phyloP scores from a whole-genome alignment of 2,113 vertebrate genomes.

The Reinhardtius hippoglossoides region DNA sequence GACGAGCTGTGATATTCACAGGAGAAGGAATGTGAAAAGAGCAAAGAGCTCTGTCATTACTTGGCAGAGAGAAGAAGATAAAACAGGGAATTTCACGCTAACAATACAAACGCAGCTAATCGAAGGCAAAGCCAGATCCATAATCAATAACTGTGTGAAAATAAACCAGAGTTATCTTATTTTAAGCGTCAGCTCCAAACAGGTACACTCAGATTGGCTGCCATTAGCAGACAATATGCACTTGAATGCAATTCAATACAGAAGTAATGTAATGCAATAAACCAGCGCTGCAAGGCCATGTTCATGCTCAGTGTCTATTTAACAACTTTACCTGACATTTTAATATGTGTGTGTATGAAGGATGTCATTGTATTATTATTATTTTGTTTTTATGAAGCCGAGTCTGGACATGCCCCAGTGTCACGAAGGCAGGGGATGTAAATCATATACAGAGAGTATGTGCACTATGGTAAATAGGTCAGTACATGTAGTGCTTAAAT shows the following conservation, averaged over 20 bases:
- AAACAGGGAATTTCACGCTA: neutral
- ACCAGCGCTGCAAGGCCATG: too few relatives aligned
- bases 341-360: neutral
- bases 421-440: conserved; percentile 37
- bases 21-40: neutral
- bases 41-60: neutral
- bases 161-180: neutral
- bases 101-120: neutral
- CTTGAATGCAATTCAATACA: too few relatives aligned
- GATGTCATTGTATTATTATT: neutral
- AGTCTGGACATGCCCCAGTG: neutral
- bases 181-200: neutral
- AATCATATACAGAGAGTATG: conserved; percentile 36
- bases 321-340: too few relatives aligned
- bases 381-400: neutral
- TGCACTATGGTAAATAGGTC: conserved; percentile 65
- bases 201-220: neutral
- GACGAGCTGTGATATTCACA: neutral
- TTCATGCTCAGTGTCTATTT: too few relatives aligned
- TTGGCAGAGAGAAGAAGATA: neutral
- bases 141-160: conserved; percentile 20
- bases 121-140: neutral
- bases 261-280: neutral
- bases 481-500: conserved; percentile 14
- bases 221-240: neutral